These are phyloP conservation scores for Xanthia togata DNA, from an alignment of 2,888 invertebrate genomes.

Conservation along the genomic window DNA sequence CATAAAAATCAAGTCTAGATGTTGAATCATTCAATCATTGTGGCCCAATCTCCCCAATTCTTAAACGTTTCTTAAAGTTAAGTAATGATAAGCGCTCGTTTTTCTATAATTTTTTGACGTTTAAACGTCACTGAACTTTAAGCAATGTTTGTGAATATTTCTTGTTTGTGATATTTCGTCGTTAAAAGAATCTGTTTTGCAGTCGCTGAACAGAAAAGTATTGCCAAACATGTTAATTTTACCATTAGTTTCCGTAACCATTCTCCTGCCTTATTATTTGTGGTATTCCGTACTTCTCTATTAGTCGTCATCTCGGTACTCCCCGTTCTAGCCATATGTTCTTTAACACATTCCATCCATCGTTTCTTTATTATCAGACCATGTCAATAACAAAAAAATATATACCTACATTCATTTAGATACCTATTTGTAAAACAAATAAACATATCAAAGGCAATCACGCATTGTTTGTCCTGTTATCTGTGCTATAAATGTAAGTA, in stretches of 20 bases:
- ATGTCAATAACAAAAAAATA: background rate
- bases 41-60: too few species aligned
- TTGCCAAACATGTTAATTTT: background rate
- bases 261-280: background rate
- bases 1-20: too few species aligned
- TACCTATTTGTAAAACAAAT: conserved; percentile 8
- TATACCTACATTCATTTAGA: background rate
- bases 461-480: conserved; percentile 5
- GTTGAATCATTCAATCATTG: too few species aligned
- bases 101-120: too few species aligned
- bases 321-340: background rate
- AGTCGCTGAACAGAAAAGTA: background rate
- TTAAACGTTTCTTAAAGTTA: too few species aligned
- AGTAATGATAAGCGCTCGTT: too few species aligned
- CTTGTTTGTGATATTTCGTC: background rate
- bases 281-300: background rate
- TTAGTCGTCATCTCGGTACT: background rate
- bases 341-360: background rate
- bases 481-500: conserved; percentile 2
- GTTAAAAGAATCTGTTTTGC: background rate
- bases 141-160: too few species aligned
- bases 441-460: conserved; percentile 9
- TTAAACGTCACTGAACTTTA: too few species aligned
- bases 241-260: background rate
- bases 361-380: background rate